These are phyloP conservation scores for Zoanthus sociatus DNA, from an alignment of 92 coral and sea anemone genomes.

Conservation along the genomic window DNA sequence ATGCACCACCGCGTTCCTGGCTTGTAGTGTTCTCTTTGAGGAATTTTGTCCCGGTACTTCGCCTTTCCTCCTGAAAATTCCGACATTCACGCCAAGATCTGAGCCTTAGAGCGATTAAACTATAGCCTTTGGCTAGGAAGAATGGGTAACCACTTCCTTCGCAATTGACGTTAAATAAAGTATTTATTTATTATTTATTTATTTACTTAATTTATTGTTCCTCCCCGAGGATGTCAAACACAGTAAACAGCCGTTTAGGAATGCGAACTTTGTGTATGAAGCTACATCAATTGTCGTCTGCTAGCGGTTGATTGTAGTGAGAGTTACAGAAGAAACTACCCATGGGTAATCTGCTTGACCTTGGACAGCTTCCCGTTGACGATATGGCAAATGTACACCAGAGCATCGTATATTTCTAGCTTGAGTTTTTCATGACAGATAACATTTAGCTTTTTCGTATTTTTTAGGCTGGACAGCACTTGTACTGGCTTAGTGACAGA, in stretches of 20 bases:
- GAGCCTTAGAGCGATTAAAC: no score
- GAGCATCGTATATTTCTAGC: background rate
- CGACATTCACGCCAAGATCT: no score
- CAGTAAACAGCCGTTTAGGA: background rate
- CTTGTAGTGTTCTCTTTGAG: background rate
- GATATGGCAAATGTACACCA: background rate
- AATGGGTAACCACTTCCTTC: no score
- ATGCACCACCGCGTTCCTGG: conserved; percentile 2
- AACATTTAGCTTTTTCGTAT: background rate
- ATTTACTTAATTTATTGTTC: background rate
- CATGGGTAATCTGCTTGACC: background rate
- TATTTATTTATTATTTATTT: no score
- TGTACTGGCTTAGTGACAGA: no score
- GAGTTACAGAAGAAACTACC: conserved; percentile 1
- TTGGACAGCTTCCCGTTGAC: background rate
- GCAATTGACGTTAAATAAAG: no score
- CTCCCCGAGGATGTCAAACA: background rate
- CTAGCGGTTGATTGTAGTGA: background rate
- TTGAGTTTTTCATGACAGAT: background rate
- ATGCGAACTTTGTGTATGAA: background rate
- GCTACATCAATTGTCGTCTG: background rate
- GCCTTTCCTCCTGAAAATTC: no score
- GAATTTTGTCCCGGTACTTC: no score
- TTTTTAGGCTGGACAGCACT: background rate
- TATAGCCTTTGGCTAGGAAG: no score